phyloP scores from a whole-genome alignment of 2,113 vertebrate species.

The Erpornis zantholeuca region DNA sequence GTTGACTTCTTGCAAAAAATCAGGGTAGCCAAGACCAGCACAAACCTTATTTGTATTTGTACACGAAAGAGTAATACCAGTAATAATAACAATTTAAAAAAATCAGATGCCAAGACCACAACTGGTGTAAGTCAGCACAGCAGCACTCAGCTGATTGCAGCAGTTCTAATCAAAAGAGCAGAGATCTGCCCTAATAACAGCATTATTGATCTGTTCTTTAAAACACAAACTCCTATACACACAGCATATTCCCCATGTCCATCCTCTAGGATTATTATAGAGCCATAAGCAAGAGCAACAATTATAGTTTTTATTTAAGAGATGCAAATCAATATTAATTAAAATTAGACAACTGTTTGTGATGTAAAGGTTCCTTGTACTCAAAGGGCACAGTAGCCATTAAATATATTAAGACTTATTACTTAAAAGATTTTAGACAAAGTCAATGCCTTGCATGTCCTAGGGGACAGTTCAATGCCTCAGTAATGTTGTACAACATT shows the following conservation, averaged over 20 bases:
- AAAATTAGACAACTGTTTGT: constrained; percentile 87
- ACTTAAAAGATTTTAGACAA: constrained; percentile 80
- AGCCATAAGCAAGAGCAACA: constrained; percentile 52
- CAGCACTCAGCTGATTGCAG: background rate
- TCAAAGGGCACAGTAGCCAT: constrained; percentile 80
- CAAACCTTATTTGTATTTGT: background rate
- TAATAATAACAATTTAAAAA: background rate
- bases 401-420: constrained; percentile 87
- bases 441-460: constrained; percentile 74
- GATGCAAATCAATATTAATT: constrained; percentile 94
- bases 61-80: background rate
- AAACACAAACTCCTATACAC: background rate
- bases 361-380: constrained; percentile 70
- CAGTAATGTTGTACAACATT: constrained; percentile 70
- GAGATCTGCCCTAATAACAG: constrained; percentile 11
- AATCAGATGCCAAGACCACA: background rate
- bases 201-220: constrained; percentile 42
- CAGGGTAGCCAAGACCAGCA: background rate
- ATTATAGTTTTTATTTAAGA: constrained; percentile 75
- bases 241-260: background rate
- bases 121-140: background rate
- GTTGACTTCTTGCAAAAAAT: background rate
- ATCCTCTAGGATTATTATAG: background rate
- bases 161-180: background rate
- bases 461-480: constrained; percentile 76